These are phyloP conservation scores for Tetrapedia diversipes DNA, from an alignment of 2,888 invertebrate genomes.

Conservation along the genomic window DNA sequence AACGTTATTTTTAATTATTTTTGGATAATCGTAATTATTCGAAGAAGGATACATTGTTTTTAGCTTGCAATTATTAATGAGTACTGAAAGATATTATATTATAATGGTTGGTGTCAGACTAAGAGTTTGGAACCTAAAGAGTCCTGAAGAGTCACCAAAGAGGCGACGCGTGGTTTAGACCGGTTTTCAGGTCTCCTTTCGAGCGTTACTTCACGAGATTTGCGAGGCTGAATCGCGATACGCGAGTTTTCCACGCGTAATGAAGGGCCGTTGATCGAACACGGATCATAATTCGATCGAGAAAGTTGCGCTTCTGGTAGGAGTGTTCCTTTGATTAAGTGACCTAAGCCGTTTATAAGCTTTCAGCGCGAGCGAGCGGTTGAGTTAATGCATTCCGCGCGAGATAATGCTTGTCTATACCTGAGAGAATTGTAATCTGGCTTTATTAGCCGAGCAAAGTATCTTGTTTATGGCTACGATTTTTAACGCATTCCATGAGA, in stretches of 20 bases:
- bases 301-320: not conserved
- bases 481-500: not conserved
- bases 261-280: constrained; percentile 45
- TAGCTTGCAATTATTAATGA: too few relatives aligned
- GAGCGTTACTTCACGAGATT: constrained; percentile 30
- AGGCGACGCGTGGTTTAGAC: constrained; percentile 34
- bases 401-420: constrained; percentile 30
- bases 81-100: too few relatives aligned
- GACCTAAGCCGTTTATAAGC: constrained; percentile 34
- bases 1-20: too few relatives aligned
- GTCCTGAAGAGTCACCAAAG: not conserved
- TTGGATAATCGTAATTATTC: too few relatives aligned
- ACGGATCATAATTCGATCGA: constrained; percentile 37
- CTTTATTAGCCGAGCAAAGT: constrained; percentile 11
- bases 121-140: too few relatives aligned
- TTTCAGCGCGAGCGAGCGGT: not conserved
- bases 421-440: constrained; percentile 24
- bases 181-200: constrained; percentile 39
- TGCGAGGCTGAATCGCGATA: constrained; percentile 33
- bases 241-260: constrained; percentile 52
- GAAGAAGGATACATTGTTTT: too few relatives aligned
- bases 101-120: too few relatives aligned
- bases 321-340: constrained; percentile 26
- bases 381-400: constrained; percentile 14
- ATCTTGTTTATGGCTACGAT: constrained; percentile 23